Percentiles rank a stretch among this genome's conserved stretches.
These are phyloP conservation scores for Drosophila rellima DNA, from an alignment of 2,888 invertebrate genomes.

Conservation along the genomic window DNA sequence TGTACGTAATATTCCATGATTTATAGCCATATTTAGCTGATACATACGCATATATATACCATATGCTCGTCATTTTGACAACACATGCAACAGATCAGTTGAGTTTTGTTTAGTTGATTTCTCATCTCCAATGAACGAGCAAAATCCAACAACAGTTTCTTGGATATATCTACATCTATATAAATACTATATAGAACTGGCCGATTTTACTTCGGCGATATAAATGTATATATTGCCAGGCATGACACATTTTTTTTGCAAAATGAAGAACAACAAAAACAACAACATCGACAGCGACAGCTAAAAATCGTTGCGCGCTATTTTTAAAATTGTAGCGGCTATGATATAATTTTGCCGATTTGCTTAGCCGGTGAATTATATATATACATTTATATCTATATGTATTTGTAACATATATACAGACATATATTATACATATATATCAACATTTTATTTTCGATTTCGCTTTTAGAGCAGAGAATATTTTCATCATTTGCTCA, in stretches of 20 bases:
- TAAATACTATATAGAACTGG: constrained; percentile 27
- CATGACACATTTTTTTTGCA: constrained; percentile 71
- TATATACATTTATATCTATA: constrained; percentile 7
- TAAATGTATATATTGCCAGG: constrained; percentile 45
- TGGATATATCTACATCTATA: background rate
- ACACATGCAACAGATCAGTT: constrained; percentile 39
- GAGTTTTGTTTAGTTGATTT: constrained; percentile 21
- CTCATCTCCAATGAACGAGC: constrained; percentile 19
- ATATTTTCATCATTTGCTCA: constrained; percentile 65
- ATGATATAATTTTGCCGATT: constrained; percentile 78
- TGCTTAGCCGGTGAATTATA: constrained; percentile 69
- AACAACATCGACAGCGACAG: constrained; percentile 34
- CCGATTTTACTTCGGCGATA: constrained; percentile 42
- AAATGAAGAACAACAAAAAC: constrained; percentile 24
- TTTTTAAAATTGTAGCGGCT: constrained; percentile 75
- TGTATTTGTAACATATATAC: constrained; percentile 9
- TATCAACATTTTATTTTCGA: constrained; percentile 62
- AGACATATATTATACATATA: constrained; percentile 5
- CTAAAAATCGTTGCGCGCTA: constrained; percentile 59
- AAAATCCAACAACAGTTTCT: constrained; percentile 10
- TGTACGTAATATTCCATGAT: constrained; percentile 31
- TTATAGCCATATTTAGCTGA: constrained; percentile 34
- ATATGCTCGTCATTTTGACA: constrained; percentile 48
- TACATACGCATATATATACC: constrained; percentile 18
- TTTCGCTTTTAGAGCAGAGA: constrained; percentile 63